phyloP scores from a whole-genome alignment of 2,797 vertebrate species.

The Ctenochaetus hawaiiensis region DNA sequence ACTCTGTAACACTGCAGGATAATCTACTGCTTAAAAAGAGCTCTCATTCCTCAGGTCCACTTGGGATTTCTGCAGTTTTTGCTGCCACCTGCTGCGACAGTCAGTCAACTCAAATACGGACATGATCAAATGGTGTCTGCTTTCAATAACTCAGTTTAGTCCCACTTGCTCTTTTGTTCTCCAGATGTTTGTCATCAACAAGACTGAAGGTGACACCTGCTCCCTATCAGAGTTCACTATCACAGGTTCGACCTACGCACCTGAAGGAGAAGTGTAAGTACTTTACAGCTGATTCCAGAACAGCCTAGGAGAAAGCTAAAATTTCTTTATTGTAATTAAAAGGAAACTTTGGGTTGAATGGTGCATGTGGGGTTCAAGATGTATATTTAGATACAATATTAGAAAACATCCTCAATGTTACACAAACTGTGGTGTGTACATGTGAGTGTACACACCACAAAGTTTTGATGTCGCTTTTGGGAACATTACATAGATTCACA shows the following conservation, averaged over 20 bases:
- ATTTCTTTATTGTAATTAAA: background rate
- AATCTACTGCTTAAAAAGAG: slow-evolving; percentile 12
- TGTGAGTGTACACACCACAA: too few relatives aligned
- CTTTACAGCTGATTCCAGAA: background rate
- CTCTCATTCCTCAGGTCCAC: background rate
- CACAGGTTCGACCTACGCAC: slow-evolving; percentile 97
- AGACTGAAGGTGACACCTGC: slow-evolving; percentile 91
- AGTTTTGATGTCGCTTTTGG: too few relatives aligned
- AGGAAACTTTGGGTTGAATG: background rate
- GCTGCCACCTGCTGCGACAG: slow-evolving; percentile 70
- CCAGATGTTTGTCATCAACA: slow-evolving; percentile 96
- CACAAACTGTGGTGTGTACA: background rate
- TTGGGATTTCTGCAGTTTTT: slow-evolving; percentile 43
- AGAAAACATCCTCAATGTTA: background rate
- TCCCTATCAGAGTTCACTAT: slow-evolving; percentile 95
- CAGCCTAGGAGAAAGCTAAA: background rate
- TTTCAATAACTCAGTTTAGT: slow-evolving; percentile 22
- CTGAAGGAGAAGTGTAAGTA: slow-evolving; percentile 97
- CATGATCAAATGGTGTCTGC: slow-evolving; percentile 1
- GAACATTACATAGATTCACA: background rate
- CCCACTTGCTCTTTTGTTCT: slow-evolving; percentile 34
- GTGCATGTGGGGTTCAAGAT: background rate
- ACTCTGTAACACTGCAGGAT: slow-evolving; percentile 40
- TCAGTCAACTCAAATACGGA: background rate
- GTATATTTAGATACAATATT: background rate